Evolutionary conservation across 2,797 vertebrate species (phyloP).

Genomic region (Phaenicophaeus curvirostris): DNA sequence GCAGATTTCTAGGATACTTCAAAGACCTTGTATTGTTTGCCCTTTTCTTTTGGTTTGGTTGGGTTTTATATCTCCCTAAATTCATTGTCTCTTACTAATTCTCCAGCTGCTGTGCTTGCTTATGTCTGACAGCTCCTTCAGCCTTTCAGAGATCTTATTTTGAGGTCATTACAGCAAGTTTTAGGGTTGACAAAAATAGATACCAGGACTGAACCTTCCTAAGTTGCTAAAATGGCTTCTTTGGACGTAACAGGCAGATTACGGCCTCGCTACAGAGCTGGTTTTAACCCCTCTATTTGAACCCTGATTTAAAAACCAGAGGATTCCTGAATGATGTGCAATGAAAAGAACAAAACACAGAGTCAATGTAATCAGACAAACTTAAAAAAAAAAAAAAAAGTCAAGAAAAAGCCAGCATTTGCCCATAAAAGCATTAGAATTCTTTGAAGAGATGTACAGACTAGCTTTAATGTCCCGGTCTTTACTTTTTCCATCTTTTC

Average conservation of each 20-base stretch:
- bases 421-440: neutral
- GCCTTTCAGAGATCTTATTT: neutral
- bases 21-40: neutral
- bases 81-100: neutral
- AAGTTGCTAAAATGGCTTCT: neutral
- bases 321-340: neutral
- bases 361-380: neutral
- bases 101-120: neutral
- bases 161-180: neutral
- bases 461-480: neutral
- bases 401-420: neutral
- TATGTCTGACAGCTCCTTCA: neutral
- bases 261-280: neutral
- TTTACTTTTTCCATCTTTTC: constrained; percentile 3
- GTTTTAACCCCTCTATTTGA: neutral
- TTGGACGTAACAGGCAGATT: neutral
- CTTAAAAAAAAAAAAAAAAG: neutral
- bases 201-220: neutral
- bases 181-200: neutral
- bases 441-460: neutral
- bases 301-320: neutral
- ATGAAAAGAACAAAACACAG: neutral
- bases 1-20: neutral
- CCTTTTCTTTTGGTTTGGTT: neutral
- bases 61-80: neutral